Percentiles rank a stretch among this genome's conserved stretches.
Conservation (phyloP, 2,797 vertebrate genomes). For the Leuciscus waleckii region DNA sequence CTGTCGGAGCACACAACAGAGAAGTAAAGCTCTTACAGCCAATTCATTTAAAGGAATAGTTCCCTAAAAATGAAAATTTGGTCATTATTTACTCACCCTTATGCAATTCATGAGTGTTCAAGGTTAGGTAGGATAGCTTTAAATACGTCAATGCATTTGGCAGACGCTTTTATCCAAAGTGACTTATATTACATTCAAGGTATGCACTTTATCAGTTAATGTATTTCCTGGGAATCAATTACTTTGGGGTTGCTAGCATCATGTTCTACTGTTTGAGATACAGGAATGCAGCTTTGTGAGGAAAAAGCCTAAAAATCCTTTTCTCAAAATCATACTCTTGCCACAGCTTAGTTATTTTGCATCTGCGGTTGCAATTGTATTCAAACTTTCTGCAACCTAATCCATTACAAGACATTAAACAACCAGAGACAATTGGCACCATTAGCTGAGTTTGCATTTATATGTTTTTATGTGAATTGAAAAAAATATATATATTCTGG, state of each 20-base stretch:
- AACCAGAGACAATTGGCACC: not conserved
- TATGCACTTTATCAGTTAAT: not conserved
- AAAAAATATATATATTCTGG: not conserved
- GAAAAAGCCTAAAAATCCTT: not conserved
- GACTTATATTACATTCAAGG: not conserved
- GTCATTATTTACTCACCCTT: not conserved
- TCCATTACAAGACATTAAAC: not conserved
- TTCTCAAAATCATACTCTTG: not conserved
- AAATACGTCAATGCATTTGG: not conserved
- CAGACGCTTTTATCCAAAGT: not conserved
- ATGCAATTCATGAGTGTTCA: not conserved
- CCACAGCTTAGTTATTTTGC: too few relatives aligned
- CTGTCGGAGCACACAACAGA: slow-evolving; percentile 42
- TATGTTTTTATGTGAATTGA: not conserved
- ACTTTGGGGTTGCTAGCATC: not conserved
- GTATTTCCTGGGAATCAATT: not conserved
- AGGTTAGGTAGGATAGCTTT: not conserved
- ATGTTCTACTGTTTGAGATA: not conserved
- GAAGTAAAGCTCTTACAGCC: not conserved
- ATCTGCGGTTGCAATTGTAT: not conserved
- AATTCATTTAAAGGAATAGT: slow-evolving; percentile 11
- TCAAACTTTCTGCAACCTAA: not conserved
- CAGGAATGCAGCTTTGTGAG: not conserved
- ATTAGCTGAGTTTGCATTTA: not conserved
- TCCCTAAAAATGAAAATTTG: not conserved